These are phyloP conservation scores for Tenebrosternarchus preto DNA, from an alignment of 2,113 vertebrate genomes.

Conservation along the genomic window DNA sequence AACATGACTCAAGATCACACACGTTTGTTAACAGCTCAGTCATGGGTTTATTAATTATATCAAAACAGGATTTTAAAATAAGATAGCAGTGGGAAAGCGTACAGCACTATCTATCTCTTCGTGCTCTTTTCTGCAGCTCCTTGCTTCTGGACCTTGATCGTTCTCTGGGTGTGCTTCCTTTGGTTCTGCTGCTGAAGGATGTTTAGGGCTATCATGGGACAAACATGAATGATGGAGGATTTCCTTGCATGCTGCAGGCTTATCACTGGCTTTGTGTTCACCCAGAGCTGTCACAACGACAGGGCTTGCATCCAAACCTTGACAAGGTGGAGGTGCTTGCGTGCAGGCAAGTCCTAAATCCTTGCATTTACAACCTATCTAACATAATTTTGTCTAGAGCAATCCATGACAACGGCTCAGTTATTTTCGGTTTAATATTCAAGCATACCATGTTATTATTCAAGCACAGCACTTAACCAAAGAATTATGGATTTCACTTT, in stretches of 20 bases:
- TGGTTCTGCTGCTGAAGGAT: constrained; percentile 8
- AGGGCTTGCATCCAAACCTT: constrained; percentile 1
- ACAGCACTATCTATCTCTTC: too few species aligned
- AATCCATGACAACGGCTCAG: neutral
- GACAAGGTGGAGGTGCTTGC: constrained; percentile 22
- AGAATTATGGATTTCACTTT: neutral
- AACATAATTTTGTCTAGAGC: neutral
- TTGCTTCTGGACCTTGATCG: neutral
- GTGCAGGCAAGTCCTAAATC: constrained; percentile 28
- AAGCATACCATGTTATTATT: neutral
- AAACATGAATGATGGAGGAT: constrained; percentile 45
- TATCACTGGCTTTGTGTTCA: constrained; percentile 26
- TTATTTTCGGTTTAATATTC: neutral
- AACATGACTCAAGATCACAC: too few species aligned
- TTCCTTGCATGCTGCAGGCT: constrained; percentile 38
- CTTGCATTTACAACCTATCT: neutral
- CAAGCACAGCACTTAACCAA: too few species aligned
- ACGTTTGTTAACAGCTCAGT: too few species aligned
- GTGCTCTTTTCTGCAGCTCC: neutral
- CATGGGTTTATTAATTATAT: neutral
- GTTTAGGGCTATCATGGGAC: constrained; percentile 26
- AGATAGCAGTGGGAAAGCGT: neutral
- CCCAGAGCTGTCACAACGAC: constrained; percentile 25
- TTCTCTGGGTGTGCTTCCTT: constrained; percentile 16
- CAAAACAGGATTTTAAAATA: too few species aligned